Base-by-base conservation (phyloP, 2,888 invertebrate genomes). In the Sinopyrophorus schimmeli region DNA sequence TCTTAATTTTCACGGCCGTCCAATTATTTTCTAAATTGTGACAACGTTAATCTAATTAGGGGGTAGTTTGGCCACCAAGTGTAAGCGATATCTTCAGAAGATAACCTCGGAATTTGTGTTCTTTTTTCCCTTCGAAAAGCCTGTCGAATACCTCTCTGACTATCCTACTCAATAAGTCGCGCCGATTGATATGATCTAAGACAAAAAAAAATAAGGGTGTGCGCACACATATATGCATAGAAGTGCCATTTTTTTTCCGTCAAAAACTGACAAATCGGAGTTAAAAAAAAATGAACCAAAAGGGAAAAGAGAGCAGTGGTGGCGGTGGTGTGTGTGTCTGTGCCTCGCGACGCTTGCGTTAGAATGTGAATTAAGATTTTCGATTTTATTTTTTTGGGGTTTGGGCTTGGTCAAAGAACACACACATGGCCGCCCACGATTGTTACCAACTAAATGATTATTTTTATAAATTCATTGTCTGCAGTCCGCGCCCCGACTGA, bases 401-500 rank as follows among this genome's bases (percentile, higher is more conserved):
- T 51, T 59, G 57, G 61, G 61, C 57, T 59, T 57, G 61, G 59
- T 49, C 38, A 53, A 32, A 50, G 60, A 59, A 62, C 62, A 62
- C 62, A 62, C 62, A 61, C 62, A 58, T 55, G 55, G 62, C 55
- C 62, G 61, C 62, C 62, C 59, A 62, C 62, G 58, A 57, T 56
- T 56, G 55, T 54, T 58, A 54, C 59, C 55, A 47, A 53, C 61
- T 60, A 61, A 61, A 61, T 59, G 61, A 61, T 61, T 60, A 61
- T 61, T 61, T n/a, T 61, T 61, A 61, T 61, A 61, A 60, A 61
- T 61, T 60, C 61, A 60, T 60, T 78, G 77, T 77, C 77, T 77
- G 77, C 77, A 77, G 76, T 77, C 77, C 74, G 73, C 72, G 74
- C 77, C 77, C 53, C 77, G 70, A 77, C 77, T 77, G 78, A 77